A percentile compares a stretch with the other conserved stretches of the same genome.
Evolutionary conservation across 1,140 invertebrate species (phyloP).

Genomic region (Goniozus legneri): DNA sequence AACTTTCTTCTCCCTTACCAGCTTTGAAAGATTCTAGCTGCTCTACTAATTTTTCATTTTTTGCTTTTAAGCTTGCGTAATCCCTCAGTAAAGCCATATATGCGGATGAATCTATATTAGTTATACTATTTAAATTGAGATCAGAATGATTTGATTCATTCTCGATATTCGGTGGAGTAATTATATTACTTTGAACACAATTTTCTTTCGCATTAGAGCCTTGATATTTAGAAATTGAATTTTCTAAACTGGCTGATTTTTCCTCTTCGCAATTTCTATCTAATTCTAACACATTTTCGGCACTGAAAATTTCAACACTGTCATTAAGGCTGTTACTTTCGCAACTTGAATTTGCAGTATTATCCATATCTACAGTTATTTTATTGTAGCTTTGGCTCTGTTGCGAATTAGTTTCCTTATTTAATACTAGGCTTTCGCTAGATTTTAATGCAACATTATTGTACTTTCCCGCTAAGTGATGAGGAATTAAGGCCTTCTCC

Average conservation of each 20-base stretch:
- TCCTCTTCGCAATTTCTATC: not conserved
- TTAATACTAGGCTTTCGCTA: not conserved
- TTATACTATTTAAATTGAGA: not conserved
- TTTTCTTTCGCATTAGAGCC: not conserved
- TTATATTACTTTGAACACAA: not conserved
- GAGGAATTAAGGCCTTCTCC: constrained; percentile 46
- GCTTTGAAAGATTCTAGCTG: constrained; percentile 24
- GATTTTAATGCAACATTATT: constrained; percentile 10
- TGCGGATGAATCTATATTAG: constrained; percentile 14
- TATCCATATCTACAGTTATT: constrained; percentile 6
- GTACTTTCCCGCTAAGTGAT: constrained; percentile 32
- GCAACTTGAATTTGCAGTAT: constrained; percentile 4
- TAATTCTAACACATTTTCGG: not conserved
- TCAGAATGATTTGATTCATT: not conserved
- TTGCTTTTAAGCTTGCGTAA: constrained; percentile 30
- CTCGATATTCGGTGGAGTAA: not conserved
- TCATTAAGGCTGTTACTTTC: constrained; percentile 9
- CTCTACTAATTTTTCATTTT: constrained; percentile 32
- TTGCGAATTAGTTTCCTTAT: not conserved
- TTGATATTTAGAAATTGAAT: too few relatives aligned
- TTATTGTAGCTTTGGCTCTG: not conserved
- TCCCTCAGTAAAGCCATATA: constrained; percentile 31
- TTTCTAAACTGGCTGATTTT: not conserved
- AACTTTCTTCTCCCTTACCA: constrained; percentile 28
- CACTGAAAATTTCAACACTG: not conserved